Evolutionary conservation across 2,888 invertebrate genomes (phyloP).

Genomic region (Itoplectis maculator): DNA sequence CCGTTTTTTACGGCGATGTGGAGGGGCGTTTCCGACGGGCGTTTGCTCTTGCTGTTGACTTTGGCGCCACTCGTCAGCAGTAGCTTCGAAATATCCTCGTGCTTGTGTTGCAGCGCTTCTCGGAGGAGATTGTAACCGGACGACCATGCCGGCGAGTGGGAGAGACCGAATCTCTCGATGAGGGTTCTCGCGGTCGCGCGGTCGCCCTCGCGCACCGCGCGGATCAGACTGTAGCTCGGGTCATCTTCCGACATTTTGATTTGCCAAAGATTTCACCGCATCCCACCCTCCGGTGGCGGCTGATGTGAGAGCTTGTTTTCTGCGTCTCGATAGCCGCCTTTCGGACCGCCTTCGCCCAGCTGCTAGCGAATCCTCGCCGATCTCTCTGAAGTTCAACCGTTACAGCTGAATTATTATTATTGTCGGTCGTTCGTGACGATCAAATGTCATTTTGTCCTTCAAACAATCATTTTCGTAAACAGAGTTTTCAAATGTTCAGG

Average conservation of each 20-base stretch:
- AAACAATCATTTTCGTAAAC: too few relatives aligned
- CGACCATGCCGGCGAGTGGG: neutral
- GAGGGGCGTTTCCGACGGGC: conserved; percentile 13
- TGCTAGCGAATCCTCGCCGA: too few relatives aligned
- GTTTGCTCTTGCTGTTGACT: neutral
- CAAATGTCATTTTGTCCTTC: too few relatives aligned
- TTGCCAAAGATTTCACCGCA: too few relatives aligned
- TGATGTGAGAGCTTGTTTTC: too few relatives aligned
- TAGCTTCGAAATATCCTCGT: neutral
- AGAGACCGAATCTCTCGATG: neutral
- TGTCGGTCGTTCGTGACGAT: too few relatives aligned
- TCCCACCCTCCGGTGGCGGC: too few relatives aligned
- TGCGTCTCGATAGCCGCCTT: too few relatives aligned
- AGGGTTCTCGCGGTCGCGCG: neutral
- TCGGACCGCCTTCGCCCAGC: too few relatives aligned
- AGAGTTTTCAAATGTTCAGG: too few relatives aligned
- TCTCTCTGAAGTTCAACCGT: too few relatives aligned
- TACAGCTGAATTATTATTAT: too few relatives aligned
- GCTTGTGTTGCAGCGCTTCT: conserved; percentile 26
- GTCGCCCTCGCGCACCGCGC: conserved; percentile 13
- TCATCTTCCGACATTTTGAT: neutral
- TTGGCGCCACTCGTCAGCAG: conserved; percentile 14
- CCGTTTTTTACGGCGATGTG: conserved; percentile 28
- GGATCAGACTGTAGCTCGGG: neutral
- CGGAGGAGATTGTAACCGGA: conserved; percentile 27